Evolutionary conservation across 2,888 invertebrate species (phyloP).

Genomic region (Alentia gelatinosa): DNA sequence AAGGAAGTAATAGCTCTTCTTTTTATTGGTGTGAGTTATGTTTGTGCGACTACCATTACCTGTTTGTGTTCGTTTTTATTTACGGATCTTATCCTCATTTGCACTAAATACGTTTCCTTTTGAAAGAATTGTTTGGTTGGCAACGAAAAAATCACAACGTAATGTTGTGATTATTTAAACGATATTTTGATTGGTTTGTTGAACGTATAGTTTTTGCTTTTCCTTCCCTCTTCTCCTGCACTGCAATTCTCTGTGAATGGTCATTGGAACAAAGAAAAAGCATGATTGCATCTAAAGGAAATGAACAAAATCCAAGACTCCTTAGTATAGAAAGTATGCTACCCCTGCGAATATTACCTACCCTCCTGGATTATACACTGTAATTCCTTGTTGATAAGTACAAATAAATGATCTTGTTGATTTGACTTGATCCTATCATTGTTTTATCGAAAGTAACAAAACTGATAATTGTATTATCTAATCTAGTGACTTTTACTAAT

Average conservation of each 20-base stretch:
- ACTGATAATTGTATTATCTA: too few relatives aligned
- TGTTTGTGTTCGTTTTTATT: neutral
- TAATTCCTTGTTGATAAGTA: too few relatives aligned
- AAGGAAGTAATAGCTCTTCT: neutral
- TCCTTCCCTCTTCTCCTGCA: neutral
- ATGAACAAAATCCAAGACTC: too few relatives aligned
- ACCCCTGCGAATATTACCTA: too few relatives aligned
- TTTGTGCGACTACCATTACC: neutral
- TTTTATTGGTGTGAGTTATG: neutral
- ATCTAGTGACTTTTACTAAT: too few relatives aligned
- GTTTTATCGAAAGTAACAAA: too few relatives aligned
- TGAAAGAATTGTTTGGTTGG: neutral
- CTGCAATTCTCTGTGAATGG: neutral
- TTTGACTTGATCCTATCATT: too few relatives aligned
- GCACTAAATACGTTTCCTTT: neutral
- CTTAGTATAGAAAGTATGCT: too few relatives aligned
- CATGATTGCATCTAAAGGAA: neutral
- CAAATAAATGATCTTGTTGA: too few relatives aligned
- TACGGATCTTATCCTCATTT: neutral
- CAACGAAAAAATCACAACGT: neutral
- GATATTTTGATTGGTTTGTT: neutral
- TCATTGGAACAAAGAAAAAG: neutral
- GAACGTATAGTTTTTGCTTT: neutral
- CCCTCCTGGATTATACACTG: too few relatives aligned
- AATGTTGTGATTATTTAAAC: neutral